Evolutionary conservation across 2,888 invertebrate species (phyloP), one percentile per base, ranked within the genome.

Genomic region (Philhelius pedissequus): DNA sequence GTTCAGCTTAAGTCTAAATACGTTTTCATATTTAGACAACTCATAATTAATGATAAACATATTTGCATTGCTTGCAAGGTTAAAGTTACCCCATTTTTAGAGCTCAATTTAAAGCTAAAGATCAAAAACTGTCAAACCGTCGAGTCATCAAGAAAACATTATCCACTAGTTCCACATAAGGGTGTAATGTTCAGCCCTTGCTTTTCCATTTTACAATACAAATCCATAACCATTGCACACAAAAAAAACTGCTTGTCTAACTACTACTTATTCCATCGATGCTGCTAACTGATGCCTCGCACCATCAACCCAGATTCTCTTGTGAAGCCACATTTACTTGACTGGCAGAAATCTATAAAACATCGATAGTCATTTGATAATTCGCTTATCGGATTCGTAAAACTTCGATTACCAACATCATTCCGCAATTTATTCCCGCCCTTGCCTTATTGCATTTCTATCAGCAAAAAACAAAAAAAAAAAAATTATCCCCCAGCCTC

Each of bases 341-440:
- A 60, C 45, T 69, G 38, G 32, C 22, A 52, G 8, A 77, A 11
- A 25, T 58, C 32, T 38, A 74, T 38, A 69, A 68, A 69, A 56
- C 69, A 78, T 78, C 73, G 78, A 83, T 83, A 78, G 56, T 71
- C 70, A 43, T 78, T 78, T 50, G 74, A 83, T 83, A 83, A 83
- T 83, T 83, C 83, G 74, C 74, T 83, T 83, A 83, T 83, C 83
- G 22, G 11, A 74, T 69, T 83, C 78, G 83, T 83, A 83, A 78
- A 83, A 83, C 83, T 70, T 78, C 83, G 83, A 83, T 83, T 83
- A 83, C 83, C 56, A n/a, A 78, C 83, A 78, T 83, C 69, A 74
- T 78, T 77, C 40, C 66, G 66, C 71, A 66, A 71, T 82, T 82
- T 82, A 76, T 62, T 73, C 78, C 62, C 69, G 78, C 83, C 83